Conservation (phyloP, 2,888 invertebrate genomes). For the Panopea generosa region DNA sequence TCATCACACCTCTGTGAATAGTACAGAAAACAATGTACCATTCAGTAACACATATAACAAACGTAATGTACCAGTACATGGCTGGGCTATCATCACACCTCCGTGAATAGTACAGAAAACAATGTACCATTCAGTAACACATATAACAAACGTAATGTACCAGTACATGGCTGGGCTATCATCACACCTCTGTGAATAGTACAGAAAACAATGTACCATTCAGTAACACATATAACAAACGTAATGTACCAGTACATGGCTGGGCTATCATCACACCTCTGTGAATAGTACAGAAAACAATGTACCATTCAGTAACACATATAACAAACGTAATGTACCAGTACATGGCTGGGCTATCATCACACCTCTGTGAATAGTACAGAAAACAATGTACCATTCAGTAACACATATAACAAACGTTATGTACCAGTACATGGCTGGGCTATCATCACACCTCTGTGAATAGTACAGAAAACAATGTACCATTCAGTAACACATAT, state of each 20-base stretch:
- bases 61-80: too few species aligned
- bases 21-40: background rate
- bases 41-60: too few species aligned
- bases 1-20: conserved; percentile 88
- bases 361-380: conserved; percentile 87
- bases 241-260: too few species aligned
- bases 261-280: conserved; percentile 89
- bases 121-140: too few species aligned
- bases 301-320: too few species aligned
- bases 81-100: conserved; percentile 90
- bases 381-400: background rate
- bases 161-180: conserved; percentile 90
- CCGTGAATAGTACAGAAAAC: conserved; percentile 65
- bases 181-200: conserved; percentile 87
- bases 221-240: too few species aligned
- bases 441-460: conserved; percentile 89
- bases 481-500: too few species aligned
- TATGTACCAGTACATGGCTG: too few species aligned
- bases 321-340: too few species aligned
- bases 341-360: conserved; percentile 90
- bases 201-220: background rate
- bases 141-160: too few species aligned
- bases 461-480: conserved; percentile 19
- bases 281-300: conserved; percentile 26
- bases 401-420: too few species aligned